Evolutionary conservation across 2,113 vertebrate species (phyloP).

Genomic region (Pelecanus crispus): DNA sequence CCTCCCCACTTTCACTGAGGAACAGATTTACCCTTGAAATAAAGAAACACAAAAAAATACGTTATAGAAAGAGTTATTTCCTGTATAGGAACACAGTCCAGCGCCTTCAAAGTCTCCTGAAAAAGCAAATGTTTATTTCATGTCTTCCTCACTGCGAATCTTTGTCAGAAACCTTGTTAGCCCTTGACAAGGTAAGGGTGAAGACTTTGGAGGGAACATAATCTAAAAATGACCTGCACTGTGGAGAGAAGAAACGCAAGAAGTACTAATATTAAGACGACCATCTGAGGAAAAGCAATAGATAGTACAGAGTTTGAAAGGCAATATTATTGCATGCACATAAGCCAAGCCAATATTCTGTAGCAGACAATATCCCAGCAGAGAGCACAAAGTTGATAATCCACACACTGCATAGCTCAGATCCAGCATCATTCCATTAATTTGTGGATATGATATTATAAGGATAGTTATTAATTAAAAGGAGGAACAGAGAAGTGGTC

Average conservation of each 20-base stretch:
- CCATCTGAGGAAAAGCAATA: neutral
- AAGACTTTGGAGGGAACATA: neutral
- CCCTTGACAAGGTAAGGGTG: neutral
- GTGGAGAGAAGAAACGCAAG: neutral
- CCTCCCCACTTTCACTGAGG: neutral
- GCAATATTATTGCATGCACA: neutral
- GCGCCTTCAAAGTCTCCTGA: neutral
- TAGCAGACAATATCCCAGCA: neutral
- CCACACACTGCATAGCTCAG: neutral
- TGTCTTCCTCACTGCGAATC: neutral
- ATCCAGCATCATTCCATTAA: neutral
- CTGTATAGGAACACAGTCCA: neutral
- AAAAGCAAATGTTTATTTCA: slow-evolving; percentile 1
- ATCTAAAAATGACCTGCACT: neutral
- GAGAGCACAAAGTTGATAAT: neutral
- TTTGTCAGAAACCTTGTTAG: neutral
- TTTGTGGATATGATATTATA: neutral
- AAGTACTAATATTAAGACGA: neutral
- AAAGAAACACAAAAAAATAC: neutral
- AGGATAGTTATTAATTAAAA: neutral
- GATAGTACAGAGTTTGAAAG: neutral
- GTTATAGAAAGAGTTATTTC: neutral
- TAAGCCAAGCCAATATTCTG: neutral
- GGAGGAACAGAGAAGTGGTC: neutral
- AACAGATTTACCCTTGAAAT: neutral